Evolutionary conservation across 1,140 invertebrate species (phyloP).

Genomic region (Carposina sasakii): DNA sequence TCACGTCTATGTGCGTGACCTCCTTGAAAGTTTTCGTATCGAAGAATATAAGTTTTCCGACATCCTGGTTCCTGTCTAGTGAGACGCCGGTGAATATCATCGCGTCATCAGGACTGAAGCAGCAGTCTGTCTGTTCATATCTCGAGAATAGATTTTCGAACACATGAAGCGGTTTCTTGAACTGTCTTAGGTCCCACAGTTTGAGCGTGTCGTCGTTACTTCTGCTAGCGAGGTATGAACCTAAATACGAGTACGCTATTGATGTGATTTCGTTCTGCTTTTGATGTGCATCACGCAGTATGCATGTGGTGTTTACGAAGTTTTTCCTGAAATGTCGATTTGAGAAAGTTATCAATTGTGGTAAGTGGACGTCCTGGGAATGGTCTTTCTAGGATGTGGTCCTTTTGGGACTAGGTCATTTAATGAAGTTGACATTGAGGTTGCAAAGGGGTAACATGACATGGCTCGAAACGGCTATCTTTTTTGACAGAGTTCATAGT

Average conservation of each 20-base stretch:
- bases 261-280: slow-evolving; percentile 88
- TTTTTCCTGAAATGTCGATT: too few relatives aligned
- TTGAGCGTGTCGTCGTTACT: slow-evolving; percentile 95
- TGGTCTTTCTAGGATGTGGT: too few relatives aligned
- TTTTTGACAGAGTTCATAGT: too few relatives aligned
- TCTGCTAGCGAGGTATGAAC: slow-evolving; percentile 84
- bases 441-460: too few relatives aligned
- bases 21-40: slow-evolving; percentile 84
- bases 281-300: slow-evolving; percentile 87
- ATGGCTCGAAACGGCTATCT: too few relatives aligned
- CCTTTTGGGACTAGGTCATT: too few relatives aligned
- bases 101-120: slow-evolving; percentile 95
- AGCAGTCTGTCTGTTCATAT: slow-evolving; percentile 93
- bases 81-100: slow-evolving; percentile 93
- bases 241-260: slow-evolving; percentile 91
- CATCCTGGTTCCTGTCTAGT: slow-evolving; percentile 78
- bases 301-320: slow-evolving; percentile 85
- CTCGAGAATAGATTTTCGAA: slow-evolving; percentile 84
- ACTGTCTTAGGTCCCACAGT: slow-evolving; percentile 92
- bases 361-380: too few relatives aligned
- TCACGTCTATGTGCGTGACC: slow-evolving; percentile 83
- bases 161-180: slow-evolving; percentile 84
- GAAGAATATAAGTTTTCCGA: slow-evolving; percentile 88
- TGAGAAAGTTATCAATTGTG: too few relatives aligned
- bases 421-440: too few relatives aligned